phyloP scores from a whole-genome alignment of 1,140 invertebrate genomes.

The Tetraneura akinire region DNA sequence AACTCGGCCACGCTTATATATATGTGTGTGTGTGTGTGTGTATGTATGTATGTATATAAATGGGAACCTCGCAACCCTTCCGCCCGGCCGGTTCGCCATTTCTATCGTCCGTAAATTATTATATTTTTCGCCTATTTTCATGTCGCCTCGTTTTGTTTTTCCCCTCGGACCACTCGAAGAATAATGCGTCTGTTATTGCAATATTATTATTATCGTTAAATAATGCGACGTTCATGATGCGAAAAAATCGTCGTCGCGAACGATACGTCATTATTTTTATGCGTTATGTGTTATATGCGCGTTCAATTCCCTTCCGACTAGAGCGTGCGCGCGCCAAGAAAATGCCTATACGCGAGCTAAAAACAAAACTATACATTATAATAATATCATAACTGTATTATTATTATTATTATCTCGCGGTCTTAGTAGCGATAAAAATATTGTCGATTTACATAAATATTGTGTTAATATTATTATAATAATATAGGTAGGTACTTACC shows the following conservation, averaged over 20 bases:
- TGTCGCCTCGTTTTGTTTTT: background rate
- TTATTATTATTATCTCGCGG: too few relatives aligned
- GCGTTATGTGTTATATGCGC: background rate
- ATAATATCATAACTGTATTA: too few relatives aligned
- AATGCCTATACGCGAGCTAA: too few relatives aligned
- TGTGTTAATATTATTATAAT: too few relatives aligned
- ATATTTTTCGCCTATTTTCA: conserved; percentile 40
- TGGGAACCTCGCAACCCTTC: background rate
- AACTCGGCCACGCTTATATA: conserved; percentile 28
- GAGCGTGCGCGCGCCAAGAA: conserved; percentile 4
- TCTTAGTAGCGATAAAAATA: too few relatives aligned
- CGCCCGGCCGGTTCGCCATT: background rate
- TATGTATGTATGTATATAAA: background rate
- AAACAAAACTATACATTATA: too few relatives aligned
- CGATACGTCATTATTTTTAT: background rate
- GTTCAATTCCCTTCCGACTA: background rate
- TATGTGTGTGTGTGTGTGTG: too few relatives aligned
- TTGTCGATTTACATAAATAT: too few relatives aligned
- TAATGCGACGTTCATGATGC: conserved; percentile 15
- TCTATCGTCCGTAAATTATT: conserved; percentile 9
- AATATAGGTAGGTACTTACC: background rate
- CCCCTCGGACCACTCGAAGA: background rate
- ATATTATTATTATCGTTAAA: conserved; percentile 25
- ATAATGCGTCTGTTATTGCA: conserved; percentile 2
- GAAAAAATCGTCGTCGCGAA: background rate